phyloP scores from a whole-genome alignment of 2,797 vertebrate species.

The Alfaro cultratus region DNA sequence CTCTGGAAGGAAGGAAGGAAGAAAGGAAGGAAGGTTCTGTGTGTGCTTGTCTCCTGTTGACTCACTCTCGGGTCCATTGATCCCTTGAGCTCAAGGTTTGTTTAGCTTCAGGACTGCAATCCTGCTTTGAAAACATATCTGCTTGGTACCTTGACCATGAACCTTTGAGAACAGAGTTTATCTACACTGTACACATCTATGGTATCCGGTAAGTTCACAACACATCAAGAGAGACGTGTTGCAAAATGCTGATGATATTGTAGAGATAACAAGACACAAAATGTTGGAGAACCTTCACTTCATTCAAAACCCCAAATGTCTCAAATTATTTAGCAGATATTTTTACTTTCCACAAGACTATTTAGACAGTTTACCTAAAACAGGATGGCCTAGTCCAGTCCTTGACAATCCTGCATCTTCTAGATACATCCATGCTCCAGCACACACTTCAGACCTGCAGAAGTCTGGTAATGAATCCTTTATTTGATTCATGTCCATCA shows the following conservation, averaged over 20 bases:
- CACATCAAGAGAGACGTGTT: neutral
- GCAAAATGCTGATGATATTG: neutral
- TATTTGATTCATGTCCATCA: neutral
- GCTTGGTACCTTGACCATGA: slow-evolving; percentile 19
- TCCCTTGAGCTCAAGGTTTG: slow-evolving; percentile 62
- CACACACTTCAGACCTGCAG: no score
- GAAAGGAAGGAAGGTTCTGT: slow-evolving; percentile 40
- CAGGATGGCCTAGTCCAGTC: neutral
- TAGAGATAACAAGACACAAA: neutral
- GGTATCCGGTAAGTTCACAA: neutral
- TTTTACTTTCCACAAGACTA: neutral
- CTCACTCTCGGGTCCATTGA: slow-evolving; percentile 61
- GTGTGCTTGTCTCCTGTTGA: slow-evolving; percentile 63
- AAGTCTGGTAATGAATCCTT: no score
- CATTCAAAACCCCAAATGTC: neutral
- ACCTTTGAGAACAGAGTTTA: neutral
- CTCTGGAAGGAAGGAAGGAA: slow-evolving; percentile 52
- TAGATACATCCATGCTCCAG: neutral
- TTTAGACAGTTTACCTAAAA: neutral
- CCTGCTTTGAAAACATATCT: slow-evolving; percentile 44
- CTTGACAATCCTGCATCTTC: neutral
- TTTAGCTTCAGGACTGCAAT: slow-evolving; percentile 52
- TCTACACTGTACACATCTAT: neutral
- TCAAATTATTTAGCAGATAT: neutral
- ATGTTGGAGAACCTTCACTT: neutral